Evolutionary conservation across 37 sponge, comb jelly and placozoan species (phyloP).

Genomic region (Agelas oroides): DNA sequence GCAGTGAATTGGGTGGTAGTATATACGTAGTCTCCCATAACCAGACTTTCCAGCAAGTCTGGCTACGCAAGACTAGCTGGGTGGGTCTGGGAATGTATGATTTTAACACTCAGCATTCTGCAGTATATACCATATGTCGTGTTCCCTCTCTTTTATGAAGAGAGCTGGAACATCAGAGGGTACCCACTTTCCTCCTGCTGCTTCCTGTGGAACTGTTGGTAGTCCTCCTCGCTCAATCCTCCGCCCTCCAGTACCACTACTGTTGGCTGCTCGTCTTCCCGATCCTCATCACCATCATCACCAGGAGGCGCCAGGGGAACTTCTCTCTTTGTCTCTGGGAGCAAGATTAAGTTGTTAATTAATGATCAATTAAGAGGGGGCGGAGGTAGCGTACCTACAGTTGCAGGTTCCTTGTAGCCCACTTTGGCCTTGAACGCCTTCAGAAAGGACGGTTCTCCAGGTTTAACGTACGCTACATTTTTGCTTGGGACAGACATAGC

Average conservation of each 20-base stretch:
- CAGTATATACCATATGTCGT: too few species aligned
- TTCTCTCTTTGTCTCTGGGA: conserved; percentile 50
- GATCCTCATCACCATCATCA: conserved; percentile 51
- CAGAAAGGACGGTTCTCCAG: conserved; percentile 68
- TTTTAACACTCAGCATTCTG: too few species aligned
- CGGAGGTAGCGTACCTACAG: conserved; percentile 29
- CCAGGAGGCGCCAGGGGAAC: conserved; percentile 1
- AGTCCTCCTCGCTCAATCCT: conserved; percentile 59
- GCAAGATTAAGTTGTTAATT: background rate
- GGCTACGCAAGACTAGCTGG: too few species aligned
- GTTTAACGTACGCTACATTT: conserved; percentile 74
- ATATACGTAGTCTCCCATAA: too few species aligned
- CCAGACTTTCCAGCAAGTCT: too few species aligned
- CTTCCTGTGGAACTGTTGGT: background rate
- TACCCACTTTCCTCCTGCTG: background rate
- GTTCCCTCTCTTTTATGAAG: too few species aligned
- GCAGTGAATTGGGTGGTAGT: too few species aligned
- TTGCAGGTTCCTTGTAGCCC: conserved; percentile 69
- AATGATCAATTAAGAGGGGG: too few species aligned
- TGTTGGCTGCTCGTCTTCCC: conserved; percentile 74
- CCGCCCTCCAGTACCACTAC: conserved; percentile 67
- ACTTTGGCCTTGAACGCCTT: conserved; percentile 76
- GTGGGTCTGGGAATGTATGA: too few species aligned
- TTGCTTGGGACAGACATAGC: conserved; percentile 68
- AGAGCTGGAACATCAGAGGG: too few species aligned